Conservation (phyloP, 2,113 vertebrate genomes). For the Varanus salvator region DNA sequence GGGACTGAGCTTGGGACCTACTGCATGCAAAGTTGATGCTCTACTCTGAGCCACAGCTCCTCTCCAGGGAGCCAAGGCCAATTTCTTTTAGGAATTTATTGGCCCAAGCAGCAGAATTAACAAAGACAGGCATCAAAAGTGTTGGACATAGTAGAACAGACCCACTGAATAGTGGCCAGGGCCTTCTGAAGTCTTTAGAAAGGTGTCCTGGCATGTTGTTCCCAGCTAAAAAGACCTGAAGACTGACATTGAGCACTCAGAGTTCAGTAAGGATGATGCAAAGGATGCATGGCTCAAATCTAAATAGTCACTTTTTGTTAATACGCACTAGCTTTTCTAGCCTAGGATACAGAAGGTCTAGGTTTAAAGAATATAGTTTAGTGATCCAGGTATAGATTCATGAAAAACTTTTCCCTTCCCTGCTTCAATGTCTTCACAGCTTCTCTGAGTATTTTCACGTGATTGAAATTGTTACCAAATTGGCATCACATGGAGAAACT, state of each 20-base stretch:
- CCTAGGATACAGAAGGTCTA: accelerated
- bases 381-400: not conserved
- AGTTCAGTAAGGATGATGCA: not conserved
- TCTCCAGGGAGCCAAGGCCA: not conserved
- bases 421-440: not conserved
- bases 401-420: not conserved
- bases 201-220: not conserved
- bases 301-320: constrained; percentile 10
- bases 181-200: not conserved
- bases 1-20: too few relatives aligned
- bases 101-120: not conserved
- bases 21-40: too few relatives aligned
- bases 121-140: not conserved
- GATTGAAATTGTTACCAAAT: not conserved
- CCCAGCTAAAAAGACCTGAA: not conserved
- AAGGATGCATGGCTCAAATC: not conserved
- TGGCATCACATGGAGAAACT: constrained; percentile 12
- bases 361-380: not conserved
- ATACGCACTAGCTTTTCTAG: not conserved
- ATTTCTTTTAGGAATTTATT: not conserved
- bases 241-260: not conserved
- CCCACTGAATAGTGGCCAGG: not conserved
- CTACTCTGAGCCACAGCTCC: too few relatives aligned
- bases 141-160: not conserved
- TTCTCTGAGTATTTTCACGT: constrained; percentile 4